phyloP scores from a whole-genome alignment of 2,888 invertebrate species.

The Alsophila aescularia region DNA sequence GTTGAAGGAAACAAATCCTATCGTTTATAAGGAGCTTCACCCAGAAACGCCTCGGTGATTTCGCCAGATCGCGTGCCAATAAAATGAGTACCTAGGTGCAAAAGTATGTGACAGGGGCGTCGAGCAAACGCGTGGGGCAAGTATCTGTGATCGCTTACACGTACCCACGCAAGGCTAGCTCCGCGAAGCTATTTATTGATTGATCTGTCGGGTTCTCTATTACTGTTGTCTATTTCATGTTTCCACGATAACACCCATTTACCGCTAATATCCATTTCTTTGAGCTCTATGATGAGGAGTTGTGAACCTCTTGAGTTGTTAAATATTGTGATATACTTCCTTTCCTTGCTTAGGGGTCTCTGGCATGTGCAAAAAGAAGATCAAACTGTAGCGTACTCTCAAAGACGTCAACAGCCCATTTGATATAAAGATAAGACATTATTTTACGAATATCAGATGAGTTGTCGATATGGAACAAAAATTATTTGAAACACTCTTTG shows the following conservation, averaged over 20 bases:
- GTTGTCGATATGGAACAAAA: not conserved
- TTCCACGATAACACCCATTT: slow-evolving; percentile 65
- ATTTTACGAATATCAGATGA: not conserved
- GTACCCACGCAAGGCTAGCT: slow-evolving; percentile 81
- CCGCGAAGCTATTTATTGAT: slow-evolving; percentile 75
- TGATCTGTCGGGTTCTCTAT: slow-evolving; percentile 74
- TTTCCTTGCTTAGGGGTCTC: slow-evolving; percentile 2
- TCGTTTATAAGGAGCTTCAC: slow-evolving; percentile 33
- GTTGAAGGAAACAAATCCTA: slow-evolving; percentile 21
- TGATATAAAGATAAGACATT: not conserved
- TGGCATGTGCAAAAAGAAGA: slow-evolving; percentile 11
- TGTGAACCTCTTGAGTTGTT: slow-evolving; percentile 12
- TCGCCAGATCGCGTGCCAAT: slow-evolving; percentile 26
- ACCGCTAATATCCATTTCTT: slow-evolving; percentile 25
- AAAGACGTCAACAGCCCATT: not conserved
- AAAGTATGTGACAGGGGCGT: slow-evolving; percentile 48
- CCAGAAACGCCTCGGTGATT: slow-evolving; percentile 31
- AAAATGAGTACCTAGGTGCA: slow-evolving; percentile 25
- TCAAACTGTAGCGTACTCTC: not conserved
- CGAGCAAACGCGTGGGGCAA: slow-evolving; percentile 75
- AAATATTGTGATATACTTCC: not conserved
- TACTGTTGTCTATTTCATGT: slow-evolving; percentile 71
- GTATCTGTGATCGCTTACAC: slow-evolving; percentile 83
- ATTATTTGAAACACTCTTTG: slow-evolving; percentile 2
- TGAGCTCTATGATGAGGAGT: slow-evolving; percentile 25